phyloP scores from a whole-genome alignment of 2,888 invertebrate species.

The Eurois occulta region DNA sequence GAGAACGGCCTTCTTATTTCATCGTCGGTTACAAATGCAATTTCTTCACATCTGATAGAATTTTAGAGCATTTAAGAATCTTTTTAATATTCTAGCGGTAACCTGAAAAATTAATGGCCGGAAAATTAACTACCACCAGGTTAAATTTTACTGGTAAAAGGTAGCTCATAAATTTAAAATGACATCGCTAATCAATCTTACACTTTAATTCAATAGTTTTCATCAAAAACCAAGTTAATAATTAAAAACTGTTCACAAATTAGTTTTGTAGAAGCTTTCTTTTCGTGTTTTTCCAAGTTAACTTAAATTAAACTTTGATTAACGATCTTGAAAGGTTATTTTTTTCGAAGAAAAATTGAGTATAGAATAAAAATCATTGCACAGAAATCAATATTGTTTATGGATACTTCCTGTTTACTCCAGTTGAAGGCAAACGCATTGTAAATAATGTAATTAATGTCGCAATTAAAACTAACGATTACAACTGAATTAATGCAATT shows the following conservation, averaged over 20 bases:
- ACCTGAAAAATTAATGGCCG: neutral
- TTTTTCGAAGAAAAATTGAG: neutral
- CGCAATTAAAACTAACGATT: slow-evolving; percentile 39
- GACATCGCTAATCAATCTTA: neutral
- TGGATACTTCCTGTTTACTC: slow-evolving; percentile 44
- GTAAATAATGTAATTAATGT: slow-evolving; percentile 35
- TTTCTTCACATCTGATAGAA: neutral
- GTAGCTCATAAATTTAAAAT: neutral
- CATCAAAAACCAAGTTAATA: neutral
- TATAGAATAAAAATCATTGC: neutral
- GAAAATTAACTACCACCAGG: neutral
- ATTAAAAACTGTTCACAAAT: neutral
- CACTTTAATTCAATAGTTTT: slow-evolving; percentile 21
- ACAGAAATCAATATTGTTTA: slow-evolving; percentile 19
- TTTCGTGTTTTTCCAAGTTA: neutral
- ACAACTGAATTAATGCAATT: slow-evolving; percentile 33
- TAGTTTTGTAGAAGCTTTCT: neutral
- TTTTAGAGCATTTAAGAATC: neutral
- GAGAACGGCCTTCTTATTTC: neutral
- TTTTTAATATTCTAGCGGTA: neutral
- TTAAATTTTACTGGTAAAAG: neutral
- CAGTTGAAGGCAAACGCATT: slow-evolving; percentile 17
- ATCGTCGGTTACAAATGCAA: neutral
- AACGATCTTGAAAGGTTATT: neutral
- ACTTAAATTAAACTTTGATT: slow-evolving; percentile 3